Evolutionary conservation across 2,113 vertebrate genomes (phyloP).

Genomic region (Engystomops pustulosus): DNA sequence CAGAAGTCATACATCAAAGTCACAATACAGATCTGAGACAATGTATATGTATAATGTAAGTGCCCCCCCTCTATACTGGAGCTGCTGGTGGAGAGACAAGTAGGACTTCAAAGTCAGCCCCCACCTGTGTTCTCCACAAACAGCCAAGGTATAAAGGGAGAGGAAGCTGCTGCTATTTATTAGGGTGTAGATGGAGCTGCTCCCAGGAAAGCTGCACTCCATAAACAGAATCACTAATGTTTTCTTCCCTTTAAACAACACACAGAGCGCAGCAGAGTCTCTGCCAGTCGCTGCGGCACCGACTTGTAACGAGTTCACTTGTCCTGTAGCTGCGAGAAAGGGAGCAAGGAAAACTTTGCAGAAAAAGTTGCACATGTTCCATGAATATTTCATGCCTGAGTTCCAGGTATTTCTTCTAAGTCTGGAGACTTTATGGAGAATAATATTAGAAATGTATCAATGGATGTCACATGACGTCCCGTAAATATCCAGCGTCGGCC

Average conservation of each 20-base stretch:
- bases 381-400: conserved; percentile 32
- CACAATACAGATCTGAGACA: background rate
- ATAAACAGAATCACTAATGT: conserved; percentile 50
- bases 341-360: conserved; percentile 33
- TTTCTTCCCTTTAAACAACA: conserved; percentile 16
- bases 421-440: background rate
- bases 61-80: background rate
- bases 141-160: background rate
- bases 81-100: background rate
- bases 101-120: background rate
- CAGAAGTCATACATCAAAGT: background rate
- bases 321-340: conserved; percentile 26
- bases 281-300: background rate
- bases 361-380: background rate
- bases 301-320: background rate
- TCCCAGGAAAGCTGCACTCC: background rate
- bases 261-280: conserved; percentile 22
- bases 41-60: background rate
- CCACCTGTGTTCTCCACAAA: background rate
- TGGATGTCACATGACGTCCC: background rate
- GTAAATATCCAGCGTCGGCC: background rate
- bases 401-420: background rate
- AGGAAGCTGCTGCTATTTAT: conserved; percentile 7
- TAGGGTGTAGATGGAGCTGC: background rate
- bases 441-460: background rate